Evolutionary conservation across 2,888 invertebrate species (phyloP).

Genomic region (Dilophus febrilis): DNA sequence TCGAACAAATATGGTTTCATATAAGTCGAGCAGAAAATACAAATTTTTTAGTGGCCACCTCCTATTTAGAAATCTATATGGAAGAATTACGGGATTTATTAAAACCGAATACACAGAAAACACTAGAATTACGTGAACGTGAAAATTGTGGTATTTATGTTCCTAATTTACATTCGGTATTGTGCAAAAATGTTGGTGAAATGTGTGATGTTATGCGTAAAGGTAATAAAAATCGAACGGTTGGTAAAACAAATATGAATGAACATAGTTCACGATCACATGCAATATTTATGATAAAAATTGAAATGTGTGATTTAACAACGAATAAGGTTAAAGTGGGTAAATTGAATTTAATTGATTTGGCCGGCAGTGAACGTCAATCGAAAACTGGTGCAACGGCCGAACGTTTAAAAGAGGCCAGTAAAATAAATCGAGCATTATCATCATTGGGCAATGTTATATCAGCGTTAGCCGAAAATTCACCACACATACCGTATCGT

Average conservation of each 20-base stretch:
- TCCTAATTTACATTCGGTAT: conserved; percentile 83
- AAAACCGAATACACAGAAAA: conserved; percentile 35
- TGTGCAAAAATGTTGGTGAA: conserved; percentile 86
- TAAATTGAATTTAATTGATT: conserved; percentile 90
- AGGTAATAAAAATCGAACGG: conserved; percentile 88
- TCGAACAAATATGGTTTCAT: conserved; percentile 93
- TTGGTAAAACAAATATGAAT: conserved; percentile 95
- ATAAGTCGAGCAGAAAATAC: conserved; percentile 79
- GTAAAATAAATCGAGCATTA: conserved; percentile 91
- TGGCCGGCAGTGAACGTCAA: conserved; percentile 96
- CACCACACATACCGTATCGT: conserved; percentile 90
- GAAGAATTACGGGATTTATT: conserved; percentile 70
- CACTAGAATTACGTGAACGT: conserved; percentile 45
- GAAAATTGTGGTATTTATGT: conserved; percentile 76
- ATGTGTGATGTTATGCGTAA: conserved; percentile 86
- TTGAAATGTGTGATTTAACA: conserved; percentile 76
- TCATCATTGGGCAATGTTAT: conserved; percentile 98
- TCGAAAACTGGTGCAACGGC: conserved; percentile 92
- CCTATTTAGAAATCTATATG: conserved; percentile 95
- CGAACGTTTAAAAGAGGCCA: conserved; percentile 84
- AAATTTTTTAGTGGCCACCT: conserved; percentile 89
- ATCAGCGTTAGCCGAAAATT: conserved; percentile 87
- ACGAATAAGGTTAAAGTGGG: conserved; percentile 54
- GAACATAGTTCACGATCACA: conserved; percentile 95
- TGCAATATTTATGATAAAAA: conserved; percentile 94